Conservation (phyloP, 2,113 vertebrate genomes). For the Gadus macrocephalus region DNA sequence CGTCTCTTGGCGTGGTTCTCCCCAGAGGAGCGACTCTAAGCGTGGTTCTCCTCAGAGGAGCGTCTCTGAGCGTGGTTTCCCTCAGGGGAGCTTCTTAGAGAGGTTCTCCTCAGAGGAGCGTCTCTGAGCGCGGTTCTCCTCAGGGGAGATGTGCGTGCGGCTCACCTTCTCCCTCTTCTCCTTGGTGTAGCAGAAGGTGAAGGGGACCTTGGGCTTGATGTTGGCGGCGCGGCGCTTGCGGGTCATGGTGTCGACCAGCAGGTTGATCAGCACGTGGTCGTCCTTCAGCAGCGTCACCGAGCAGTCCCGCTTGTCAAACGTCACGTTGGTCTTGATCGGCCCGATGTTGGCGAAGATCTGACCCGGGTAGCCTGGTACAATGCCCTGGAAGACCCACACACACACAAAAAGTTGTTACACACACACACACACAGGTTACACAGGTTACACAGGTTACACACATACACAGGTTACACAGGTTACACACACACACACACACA, state of each 20-base stretch:
- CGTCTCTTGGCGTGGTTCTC: too few species aligned
- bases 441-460: too few species aligned
- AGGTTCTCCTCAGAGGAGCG: too few species aligned
- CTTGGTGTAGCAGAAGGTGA: constrained; percentile 64
- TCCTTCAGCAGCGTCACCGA: constrained; percentile 61
- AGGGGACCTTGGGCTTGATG: constrained; percentile 64
- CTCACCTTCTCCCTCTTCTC: constrained; percentile 55
- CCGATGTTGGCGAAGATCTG: constrained; percentile 65
- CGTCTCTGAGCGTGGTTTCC: too few species aligned
- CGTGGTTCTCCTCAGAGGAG: too few species aligned
- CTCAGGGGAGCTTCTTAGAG: too few species aligned
- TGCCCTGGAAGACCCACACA: constrained; percentile 15
- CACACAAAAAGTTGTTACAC: background rate
- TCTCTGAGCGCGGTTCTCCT: too few species aligned
- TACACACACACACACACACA: too few species aligned
- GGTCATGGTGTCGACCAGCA: constrained; percentile 39
- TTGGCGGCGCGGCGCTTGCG: constrained; percentile 51
- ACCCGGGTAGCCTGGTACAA: constrained; percentile 44
- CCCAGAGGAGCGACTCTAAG: too few species aligned
- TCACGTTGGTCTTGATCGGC: constrained; percentile 53
- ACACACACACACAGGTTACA: too few species aligned
- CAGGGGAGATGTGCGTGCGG: too few species aligned
- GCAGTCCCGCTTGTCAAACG: constrained; percentile 53
- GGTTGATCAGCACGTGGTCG: constrained; percentile 63
- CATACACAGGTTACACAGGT: too few species aligned